Percentiles rank a stretch among this genome's conserved stretches.
Evolutionary conservation across 2,888 invertebrate species (phyloP).

Genomic region (Leptodirus hochenwartii): DNA sequence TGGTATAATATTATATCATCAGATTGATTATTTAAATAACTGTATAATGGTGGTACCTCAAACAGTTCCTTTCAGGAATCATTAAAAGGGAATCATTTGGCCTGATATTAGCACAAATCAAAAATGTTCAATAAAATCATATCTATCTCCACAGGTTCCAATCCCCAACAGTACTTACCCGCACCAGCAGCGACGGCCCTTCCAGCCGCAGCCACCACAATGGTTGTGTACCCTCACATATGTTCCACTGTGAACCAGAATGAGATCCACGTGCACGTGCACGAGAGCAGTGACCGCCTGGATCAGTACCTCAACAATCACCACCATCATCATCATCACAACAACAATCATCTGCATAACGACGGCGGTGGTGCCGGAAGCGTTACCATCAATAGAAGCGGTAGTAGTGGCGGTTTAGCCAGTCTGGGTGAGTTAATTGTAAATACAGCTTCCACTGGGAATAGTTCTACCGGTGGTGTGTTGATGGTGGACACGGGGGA

Average conservation of each 20-base stretch:
- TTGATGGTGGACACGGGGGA: constrained; percentile 25
- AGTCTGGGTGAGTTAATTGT: too few relatives aligned
- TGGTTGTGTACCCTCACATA: constrained; percentile 60
- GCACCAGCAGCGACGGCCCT: constrained; percentile 7
- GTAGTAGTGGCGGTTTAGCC: constrained; percentile 3
- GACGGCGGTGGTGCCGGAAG: constrained; percentile 9
- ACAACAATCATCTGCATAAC: constrained; percentile 7
- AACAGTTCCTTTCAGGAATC: too few relatives aligned
- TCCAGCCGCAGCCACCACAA: constrained; percentile 30
- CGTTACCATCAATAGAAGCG: constrained; percentile 5
- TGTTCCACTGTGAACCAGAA: constrained; percentile 76
- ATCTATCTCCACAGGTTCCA: too few relatives aligned
- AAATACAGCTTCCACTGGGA: too few relatives aligned
- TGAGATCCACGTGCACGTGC: constrained; percentile 67
- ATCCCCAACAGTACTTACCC: constrained; percentile 28
- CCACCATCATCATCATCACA: constrained; percentile 13
- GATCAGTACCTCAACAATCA: constrained; percentile 44
- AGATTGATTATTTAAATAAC: too few relatives aligned
- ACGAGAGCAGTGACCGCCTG: constrained; percentile 42
- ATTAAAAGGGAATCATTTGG: too few relatives aligned
- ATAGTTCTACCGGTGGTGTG: constrained; percentile 5
- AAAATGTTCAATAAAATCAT: too few relatives aligned
- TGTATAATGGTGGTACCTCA: too few relatives aligned
- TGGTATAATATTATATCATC: too few relatives aligned
- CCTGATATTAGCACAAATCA: too few relatives aligned